Evolutionary conservation across 2,797 vertebrate genomes (phyloP), one percentile per base, ranked within the genome.

Genomic region (Simalia tracyae): DNA sequence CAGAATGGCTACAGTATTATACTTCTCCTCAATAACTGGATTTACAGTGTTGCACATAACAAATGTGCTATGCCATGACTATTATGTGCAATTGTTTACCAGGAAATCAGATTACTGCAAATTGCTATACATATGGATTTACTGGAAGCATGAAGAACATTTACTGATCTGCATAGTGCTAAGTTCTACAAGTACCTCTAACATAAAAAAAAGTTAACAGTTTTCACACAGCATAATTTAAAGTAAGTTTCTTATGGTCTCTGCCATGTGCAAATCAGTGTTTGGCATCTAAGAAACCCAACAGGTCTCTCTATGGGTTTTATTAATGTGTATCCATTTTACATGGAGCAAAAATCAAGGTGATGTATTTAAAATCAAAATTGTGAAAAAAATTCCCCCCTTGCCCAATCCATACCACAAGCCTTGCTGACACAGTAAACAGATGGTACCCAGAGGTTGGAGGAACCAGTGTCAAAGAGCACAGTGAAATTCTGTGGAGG

Each of bases 401-500:
- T 3, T 31, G 17, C 19, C 24, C 14, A 46, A 12, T 72, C 76
- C 97, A 97, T 96, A 97, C 97, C 92, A 0, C 97, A 98, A 66
- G 97, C 97, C 92, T 96, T 93, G 93, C 97, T 97, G 95, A 95
- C 88, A 46, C 97, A 97, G 89, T 92, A 93, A 22, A 96, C 42
- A 0, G 97, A 97, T 0, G 97, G 96, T 9, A 98, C 96, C 97
- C 97, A 97, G 91, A 97, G 94, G 28, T 97, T 98, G 96, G 97
- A 97, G 92, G 97, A 98, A 36, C 97, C 97, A 0, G 97, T 98
- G 95, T 98, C 97, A 0, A 98, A 98, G 87, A 97, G 3, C 8
- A 98, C 97, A 0, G 97, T 96, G 96, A 98, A 98, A 95, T 97
- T 97, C 88, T 98, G 97, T 0, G 97, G 97, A 0, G 97, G 97